Evolutionary conservation across 2,888 invertebrate genomes (phyloP), one percentile per base, ranked within the genome.

Genomic region (Drosophila acutilabella): DNA sequence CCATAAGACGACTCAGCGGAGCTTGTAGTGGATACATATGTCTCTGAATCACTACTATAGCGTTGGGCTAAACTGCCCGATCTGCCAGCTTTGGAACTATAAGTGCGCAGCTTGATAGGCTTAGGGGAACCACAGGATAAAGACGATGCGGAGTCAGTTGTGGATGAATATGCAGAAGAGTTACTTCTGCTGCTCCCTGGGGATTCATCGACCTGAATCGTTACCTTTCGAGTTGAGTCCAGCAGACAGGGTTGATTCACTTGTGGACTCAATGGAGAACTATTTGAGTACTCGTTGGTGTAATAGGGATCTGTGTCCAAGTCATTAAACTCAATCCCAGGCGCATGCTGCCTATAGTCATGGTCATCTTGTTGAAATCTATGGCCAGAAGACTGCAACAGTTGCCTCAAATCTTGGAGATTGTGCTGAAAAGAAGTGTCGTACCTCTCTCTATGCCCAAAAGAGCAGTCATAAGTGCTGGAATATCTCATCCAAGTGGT

Each of bases 291-390:
- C 0, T 26, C 13, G 1, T 61, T 52, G 4, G 45, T 26, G 50
- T 83, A 83, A 47, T 77, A 71, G 6, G 73, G 59, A 62, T 57
- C 74, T 3, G 26, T 33, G 40, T 65, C 68, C 57, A 69, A 10
- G 11, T 67, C 57, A 13, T 64, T 67, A 2, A 54, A 41, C 7
- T 52, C 53, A 7, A 42, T 4, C 26, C 53, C 45, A 0, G 40
- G 16, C 1, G 41, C 26, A 0, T 30, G 13, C 1, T 4, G 6
- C 11, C 7, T 13, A 1, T 6, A 6, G 6, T 3, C 5, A 7
- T 0, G 1, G 4, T 14, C 2, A n/a, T 20, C n/a, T 7, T 14
- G n/a, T 5, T 8, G 38, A 1, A 23, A 7, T 2, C 44, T 52
- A n/a, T 53, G 53, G 13, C 45, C 50, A 11, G 61, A 54, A 2